These are phyloP conservation scores for Botia almorhae DNA, from an alignment of 2,797 vertebrate species.

Conservation along the genomic window DNA sequence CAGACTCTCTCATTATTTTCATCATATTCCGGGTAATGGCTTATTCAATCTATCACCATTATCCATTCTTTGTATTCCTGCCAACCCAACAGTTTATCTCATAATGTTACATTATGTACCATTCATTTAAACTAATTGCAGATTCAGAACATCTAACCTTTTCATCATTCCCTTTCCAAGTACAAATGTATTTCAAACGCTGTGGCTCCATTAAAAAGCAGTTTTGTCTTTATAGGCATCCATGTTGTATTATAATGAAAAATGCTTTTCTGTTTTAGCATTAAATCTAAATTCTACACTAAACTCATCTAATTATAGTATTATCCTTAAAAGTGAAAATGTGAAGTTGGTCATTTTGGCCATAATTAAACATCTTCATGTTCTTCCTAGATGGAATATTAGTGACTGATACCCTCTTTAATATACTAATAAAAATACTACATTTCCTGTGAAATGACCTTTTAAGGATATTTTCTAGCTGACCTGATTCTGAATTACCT, in stretches of 20 bases:
- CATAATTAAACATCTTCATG: too few species aligned
- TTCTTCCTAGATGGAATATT: too few species aligned
- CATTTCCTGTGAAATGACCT: too few species aligned
- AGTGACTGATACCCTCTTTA: too few species aligned
- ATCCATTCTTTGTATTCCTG: slow-evolving; percentile 9
- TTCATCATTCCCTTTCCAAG: neutral
- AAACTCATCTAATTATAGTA: slow-evolving; percentile 8
- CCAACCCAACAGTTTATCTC: neutral
- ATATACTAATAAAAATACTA: too few species aligned
- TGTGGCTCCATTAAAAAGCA: slow-evolving; percentile 10
- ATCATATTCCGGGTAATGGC: slow-evolving; percentile 3
- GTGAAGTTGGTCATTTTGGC: too few species aligned
- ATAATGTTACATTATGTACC: slow-evolving; percentile 2
- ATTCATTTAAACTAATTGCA: slow-evolving; percentile 19
- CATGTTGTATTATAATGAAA: neutral
- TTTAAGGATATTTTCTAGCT: too few species aligned
- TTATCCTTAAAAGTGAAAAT: neutral
- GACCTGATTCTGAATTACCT: too few species aligned
- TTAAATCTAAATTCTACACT: neutral
- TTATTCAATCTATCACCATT: slow-evolving; percentile 11
- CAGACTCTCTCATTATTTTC: too few species aligned
- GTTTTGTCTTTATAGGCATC: neutral
- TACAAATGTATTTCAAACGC: neutral
- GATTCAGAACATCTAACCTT: slow-evolving; percentile 1
- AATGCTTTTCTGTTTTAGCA: neutral